phyloP scores from a whole-genome alignment of 1,140 invertebrate genomes.

The Phthorimaea operculella region DNA sequence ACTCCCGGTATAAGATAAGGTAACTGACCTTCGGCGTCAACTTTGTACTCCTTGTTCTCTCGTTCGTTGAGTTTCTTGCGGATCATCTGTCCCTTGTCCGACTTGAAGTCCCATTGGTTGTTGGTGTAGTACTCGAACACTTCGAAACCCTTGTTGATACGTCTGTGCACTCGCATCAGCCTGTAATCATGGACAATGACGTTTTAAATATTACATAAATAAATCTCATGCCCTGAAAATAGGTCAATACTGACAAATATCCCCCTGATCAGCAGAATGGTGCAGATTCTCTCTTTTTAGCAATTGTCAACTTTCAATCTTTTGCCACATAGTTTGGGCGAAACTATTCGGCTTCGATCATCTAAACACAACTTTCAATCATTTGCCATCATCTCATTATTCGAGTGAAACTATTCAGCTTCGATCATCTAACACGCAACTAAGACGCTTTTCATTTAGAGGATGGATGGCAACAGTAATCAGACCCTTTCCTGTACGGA shows the following conservation, averaged over 20 bases:
- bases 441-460: too few relatives aligned
- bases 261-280: background rate
- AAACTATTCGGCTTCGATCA: too few relatives aligned
- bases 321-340: too few relatives aligned
- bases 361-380: too few relatives aligned
- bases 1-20: background rate
- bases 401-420: too few relatives aligned
- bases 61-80: conserved; percentile 71
- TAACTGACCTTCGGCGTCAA: conserved; percentile 73
- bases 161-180: conserved; percentile 78
- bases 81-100: conserved; percentile 70
- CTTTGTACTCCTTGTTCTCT: conserved; percentile 75
- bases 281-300: background rate
- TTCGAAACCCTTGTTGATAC: conserved; percentile 84
- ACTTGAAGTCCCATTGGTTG: conserved; percentile 86
- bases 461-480: too few relatives aligned
- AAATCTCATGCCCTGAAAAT: background rate
- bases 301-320: background rate
- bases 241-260: too few relatives aligned
- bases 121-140: conserved; percentile 89
- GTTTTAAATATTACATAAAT: background rate
- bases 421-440: too few relatives aligned
- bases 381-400: too few relatives aligned
- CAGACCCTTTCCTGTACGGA: too few relatives aligned
- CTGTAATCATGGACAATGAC: conserved; percentile 54